Conservation (phyloP, 2,888 invertebrate genomes). For the Pristionchus japonicus region DNA sequence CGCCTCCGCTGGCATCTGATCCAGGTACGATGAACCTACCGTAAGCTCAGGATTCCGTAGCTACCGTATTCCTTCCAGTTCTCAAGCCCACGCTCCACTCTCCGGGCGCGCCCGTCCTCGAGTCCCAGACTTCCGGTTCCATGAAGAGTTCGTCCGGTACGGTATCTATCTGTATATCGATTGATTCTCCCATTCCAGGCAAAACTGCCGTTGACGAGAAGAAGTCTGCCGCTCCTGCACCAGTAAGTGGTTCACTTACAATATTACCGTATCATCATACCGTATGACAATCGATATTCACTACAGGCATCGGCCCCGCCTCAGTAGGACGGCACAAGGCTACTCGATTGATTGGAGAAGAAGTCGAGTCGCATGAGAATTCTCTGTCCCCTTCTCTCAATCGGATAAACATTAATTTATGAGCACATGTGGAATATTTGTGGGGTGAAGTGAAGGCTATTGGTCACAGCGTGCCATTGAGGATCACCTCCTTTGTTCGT, state of each 20-base stretch:
- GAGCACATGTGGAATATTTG: too few relatives aligned
- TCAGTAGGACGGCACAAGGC: background rate
- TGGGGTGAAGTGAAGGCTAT: too few relatives aligned
- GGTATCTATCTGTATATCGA: background rate
- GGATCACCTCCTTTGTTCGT: too few relatives aligned
- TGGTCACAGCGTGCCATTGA: too few relatives aligned
- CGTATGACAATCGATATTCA: too few relatives aligned
- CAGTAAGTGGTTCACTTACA: too few relatives aligned
- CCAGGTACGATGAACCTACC: background rate
- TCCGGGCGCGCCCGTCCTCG: background rate
- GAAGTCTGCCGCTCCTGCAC: background rate
- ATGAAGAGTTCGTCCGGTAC: background rate
- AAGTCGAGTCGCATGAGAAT: background rate
- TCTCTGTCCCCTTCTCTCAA: constrained; percentile 10
- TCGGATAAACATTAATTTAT: too few relatives aligned
- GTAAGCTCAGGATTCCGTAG: background rate
- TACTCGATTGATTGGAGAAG: background rate
- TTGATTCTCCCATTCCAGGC: background rate
- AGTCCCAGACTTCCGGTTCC: background rate
- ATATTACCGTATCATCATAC: background rate
- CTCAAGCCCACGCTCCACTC: background rate
- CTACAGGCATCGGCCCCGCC: background rate
- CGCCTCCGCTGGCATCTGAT: background rate
- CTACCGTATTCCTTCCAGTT: background rate
- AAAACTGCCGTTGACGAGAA: background rate